These are phyloP conservation scores for Brachionus rubens DNA, from an alignment of 1,140 invertebrate genomes.

Conservation along the genomic window DNA sequence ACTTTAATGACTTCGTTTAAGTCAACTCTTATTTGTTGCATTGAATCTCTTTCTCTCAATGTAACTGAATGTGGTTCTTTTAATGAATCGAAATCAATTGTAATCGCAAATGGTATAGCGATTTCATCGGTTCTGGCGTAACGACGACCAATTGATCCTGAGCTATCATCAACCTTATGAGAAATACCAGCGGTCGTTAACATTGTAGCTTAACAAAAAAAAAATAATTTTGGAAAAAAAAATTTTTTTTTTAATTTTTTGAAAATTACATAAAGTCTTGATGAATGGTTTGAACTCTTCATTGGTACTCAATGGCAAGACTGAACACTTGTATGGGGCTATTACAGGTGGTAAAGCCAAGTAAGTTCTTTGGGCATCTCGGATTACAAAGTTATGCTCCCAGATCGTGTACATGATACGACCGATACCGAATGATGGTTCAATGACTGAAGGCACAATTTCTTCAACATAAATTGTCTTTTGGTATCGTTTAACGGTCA, in stretches of 20 bases:
- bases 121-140: constrained; percentile 94
- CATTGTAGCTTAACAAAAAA: constrained; percentile 65
- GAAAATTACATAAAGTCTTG: constrained; percentile 70
- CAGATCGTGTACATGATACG: constrained; percentile 92
- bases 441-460: constrained; percentile 92
- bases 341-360: constrained; percentile 82
- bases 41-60: constrained; percentile 85
- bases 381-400: constrained; percentile 87
- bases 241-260: constrained; percentile 50
- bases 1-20: constrained; percentile 58
- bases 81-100: constrained; percentile 93
- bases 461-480: constrained; percentile 89
- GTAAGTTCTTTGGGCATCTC: constrained; percentile 91
- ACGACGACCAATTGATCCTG: constrained; percentile 85
- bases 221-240: constrained; percentile 47
- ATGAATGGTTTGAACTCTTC: constrained; percentile 68
- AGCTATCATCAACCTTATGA: constrained; percentile 91
- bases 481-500: constrained; percentile 71
- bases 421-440: constrained; percentile 97
- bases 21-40: constrained; percentile 85
- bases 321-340: constrained; percentile 91
- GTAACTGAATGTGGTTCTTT: constrained; percentile 84
- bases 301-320: constrained; percentile 77
- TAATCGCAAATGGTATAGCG: constrained; percentile 96
- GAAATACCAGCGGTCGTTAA: constrained; percentile 78